Conservation (phyloP, 2,113 vertebrate genomes). For the Lipophrys pholis region DNA sequence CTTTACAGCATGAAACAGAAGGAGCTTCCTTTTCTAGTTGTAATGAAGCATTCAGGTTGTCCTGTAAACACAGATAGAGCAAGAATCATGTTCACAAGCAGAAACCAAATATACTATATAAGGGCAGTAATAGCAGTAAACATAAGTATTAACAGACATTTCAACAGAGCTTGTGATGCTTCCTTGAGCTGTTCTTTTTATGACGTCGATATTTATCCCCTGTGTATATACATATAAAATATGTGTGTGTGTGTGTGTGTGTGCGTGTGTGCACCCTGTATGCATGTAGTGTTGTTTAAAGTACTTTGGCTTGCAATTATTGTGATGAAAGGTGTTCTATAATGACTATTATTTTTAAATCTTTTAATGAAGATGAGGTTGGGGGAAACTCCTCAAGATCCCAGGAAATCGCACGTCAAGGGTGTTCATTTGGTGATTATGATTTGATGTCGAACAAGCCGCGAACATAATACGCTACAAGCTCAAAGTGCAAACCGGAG, state of each 20-base stretch:
- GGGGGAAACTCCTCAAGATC: background rate
- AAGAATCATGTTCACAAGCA: conserved; percentile 4
- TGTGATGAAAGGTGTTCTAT: too few species aligned
- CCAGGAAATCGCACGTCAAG: background rate
- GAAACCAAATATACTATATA: background rate
- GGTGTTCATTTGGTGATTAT: background rate
- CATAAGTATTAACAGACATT: too few species aligned
- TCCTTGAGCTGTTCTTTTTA: too few species aligned
- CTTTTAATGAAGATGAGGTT: background rate
- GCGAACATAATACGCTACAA: background rate
- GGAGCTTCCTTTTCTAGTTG: conserved; percentile 16
- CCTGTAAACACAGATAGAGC: conserved; percentile 13
- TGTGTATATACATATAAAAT: too few species aligned
- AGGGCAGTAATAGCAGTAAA: too few species aligned
- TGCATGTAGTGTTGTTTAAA: too few species aligned
- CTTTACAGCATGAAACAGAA: conserved; percentile 24
- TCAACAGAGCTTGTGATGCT: too few species aligned
- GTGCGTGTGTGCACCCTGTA: too few species aligned
- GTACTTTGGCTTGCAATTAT: too few species aligned
- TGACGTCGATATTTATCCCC: too few species aligned
- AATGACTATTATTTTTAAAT: background rate
- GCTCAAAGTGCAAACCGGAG: background rate
- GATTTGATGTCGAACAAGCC: background rate
- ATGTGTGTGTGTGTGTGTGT: too few species aligned
- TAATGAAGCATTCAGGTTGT: conserved; percentile 36